Base-by-base conservation (phyloP, 2,888 invertebrate genomes). In the Campaea margaritaria region DNA sequence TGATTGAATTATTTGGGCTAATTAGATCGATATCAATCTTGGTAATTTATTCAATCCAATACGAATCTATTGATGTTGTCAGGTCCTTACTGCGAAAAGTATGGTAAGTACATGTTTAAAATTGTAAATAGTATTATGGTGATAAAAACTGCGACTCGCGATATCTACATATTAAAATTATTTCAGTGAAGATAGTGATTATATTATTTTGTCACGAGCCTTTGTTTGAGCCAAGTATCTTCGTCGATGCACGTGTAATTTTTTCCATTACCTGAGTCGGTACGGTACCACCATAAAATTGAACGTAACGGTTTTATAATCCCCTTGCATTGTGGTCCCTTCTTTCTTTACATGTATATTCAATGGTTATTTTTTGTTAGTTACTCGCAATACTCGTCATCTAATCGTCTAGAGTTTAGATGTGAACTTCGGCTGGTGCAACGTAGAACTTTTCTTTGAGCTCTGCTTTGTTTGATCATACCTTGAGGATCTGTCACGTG, bases 241-340 rank as follows among this genome's bases (percentile, higher is more conserved):
- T 12, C 36, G 8, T 41, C 14, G 9, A 38, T 13, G 56, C 49
- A 51, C 57, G 58, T 52, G 51, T 36, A 5, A 51, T 36, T 46
- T 13, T 56, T 50, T 44, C 49, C 13, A 28, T 50, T 53, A 49
- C 47, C 54, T 55, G 54, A 47, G 54, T 12, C 43, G 14, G 46
- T 50, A 52, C 43, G n/a, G n/a, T 21, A 21, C 47, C 47, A 48
- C 12, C 60, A 46, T 50, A 27, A 56, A 52, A 39, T 56, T 56
- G 39, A 48, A 56, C 43, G 15, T 49, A 57, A 62, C 57, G 53
- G 53, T 53, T 48, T 31, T 15, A 13, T 11, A 36, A 21, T 39
- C 39, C 52, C 39, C 52, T 15, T 8, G 10, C n/a, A 42, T 46
- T 51, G 42, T 28, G 42, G 34, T 47, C 42, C 15, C 16, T 41